Evolutionary conservation across 2,113 vertebrate genomes (phyloP), one percentile per base, ranked within the genome.

Genomic region (Recurvirostra avosetta): DNA sequence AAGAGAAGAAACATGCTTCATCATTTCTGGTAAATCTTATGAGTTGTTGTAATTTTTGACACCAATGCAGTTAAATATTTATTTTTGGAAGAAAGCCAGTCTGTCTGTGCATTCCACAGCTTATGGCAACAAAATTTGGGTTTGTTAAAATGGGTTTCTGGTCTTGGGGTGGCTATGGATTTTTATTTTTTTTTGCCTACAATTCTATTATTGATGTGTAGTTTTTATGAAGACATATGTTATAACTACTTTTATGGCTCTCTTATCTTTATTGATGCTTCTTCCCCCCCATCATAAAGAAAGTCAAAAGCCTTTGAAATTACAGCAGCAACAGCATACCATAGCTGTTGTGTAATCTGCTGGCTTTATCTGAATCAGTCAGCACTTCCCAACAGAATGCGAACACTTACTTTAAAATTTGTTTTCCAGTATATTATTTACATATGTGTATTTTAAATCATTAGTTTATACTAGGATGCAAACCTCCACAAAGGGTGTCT

Each of bases 301-400:
- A 95, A 86, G 62, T 86, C 73, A 82, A 92, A 96, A 92, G 74
- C 66, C 85, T 94, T 94, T 76, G 85, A 95, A 97, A 95, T 95
- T 94, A 94, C 71, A 95, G 76, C 94, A 92, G 90, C 88, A 97
- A 67, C 78, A 92, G 73, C 97, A 98, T 98, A 95, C 98, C 97
- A 94, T 71, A 94, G 88, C 83, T 68, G 59, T 97, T 96, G 84
- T 92, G 96, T 97, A 98, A 98, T 97, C 84, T 87, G 41, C 73
- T 97, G 47, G 81, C 90, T 97, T 97, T 96, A 94, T 96, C 86
- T 97, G 95, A 96, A 91, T 96, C 97, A 95, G 96, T 98, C 95
- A 98, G 94, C 96, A 97, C 90, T 95, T 96, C 94, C 61, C 62
- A 89, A 75, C 68, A 95, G 93, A 97, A 97, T 73, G 88, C 9